phyloP scores from a whole-genome alignment of 2,888 invertebrate genomes.

The Galerucella nymphaeae region DNA sequence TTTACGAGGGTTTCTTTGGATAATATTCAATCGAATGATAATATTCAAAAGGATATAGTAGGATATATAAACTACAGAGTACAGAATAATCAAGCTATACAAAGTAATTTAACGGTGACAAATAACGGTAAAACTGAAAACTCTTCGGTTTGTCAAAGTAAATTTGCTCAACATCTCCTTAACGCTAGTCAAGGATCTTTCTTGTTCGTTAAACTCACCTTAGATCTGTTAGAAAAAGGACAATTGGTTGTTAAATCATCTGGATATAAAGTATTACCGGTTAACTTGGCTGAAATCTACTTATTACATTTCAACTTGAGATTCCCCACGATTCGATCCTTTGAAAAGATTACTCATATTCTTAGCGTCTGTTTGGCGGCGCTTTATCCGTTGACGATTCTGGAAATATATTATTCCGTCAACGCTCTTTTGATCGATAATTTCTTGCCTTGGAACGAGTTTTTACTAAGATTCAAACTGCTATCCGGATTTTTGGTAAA shows the following conservation, averaged over 20 bases:
- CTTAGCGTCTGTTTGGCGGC: constrained; percentile 92
- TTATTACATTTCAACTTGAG: constrained; percentile 90
- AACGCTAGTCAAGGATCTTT: constrained; percentile 89
- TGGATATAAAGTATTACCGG: constrained; percentile 92
- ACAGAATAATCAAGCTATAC: constrained; percentile 83
- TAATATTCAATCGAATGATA: constrained; percentile 75
- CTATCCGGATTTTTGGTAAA: constrained; percentile 90
- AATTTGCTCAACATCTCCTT: constrained; percentile 88
- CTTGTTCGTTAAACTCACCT: constrained; percentile 88
- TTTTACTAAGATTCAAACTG: constrained; percentile 86
- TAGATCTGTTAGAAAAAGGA: constrained; percentile 92
- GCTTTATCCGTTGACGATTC: constrained; percentile 87
- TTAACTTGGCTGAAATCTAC: constrained; percentile 89
- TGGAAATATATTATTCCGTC: constrained; percentile 93
- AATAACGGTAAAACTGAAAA: constrained; percentile 75
- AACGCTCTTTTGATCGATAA: constrained; percentile 85
- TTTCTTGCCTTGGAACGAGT: constrained; percentile 90
- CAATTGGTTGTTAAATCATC: constrained; percentile 93
- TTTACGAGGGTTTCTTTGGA: constrained; percentile 83
- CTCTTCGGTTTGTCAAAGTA: constrained; percentile 75
- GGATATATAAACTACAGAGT: constrained; percentile 89
- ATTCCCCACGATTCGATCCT: constrained; percentile 90
- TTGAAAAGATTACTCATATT: constrained; percentile 89
- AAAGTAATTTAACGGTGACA: constrained; percentile 77
- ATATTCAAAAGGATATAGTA: constrained; percentile 85